Base-by-base conservation (phyloP, 2,888 invertebrate species). In the Hoplodrina ambigua region DNA sequence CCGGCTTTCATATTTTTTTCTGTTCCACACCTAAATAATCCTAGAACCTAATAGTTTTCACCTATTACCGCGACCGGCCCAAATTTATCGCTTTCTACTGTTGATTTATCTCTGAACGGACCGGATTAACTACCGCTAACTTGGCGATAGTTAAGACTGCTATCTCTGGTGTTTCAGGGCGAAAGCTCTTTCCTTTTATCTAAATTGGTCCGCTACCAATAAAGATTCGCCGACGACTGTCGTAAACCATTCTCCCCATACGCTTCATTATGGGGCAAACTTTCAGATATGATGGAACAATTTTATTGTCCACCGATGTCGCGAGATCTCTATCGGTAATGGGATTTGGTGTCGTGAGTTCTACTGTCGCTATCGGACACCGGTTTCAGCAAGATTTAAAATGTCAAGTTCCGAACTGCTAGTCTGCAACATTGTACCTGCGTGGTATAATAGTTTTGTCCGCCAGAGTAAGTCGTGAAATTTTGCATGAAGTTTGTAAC, bases 131-230 rank as follows among this genome's bases (percentile, higher is more conserved):
- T 95, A 94, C 94, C 94, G 94, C 95, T 95, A 96, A 96, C 94
- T 96, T 95, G 94, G 94, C 94, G 94, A 96, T 96, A 96, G 96
- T 96, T 96, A 96, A 95, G 95, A 94, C 94, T 93, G 91, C 94
- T 94, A 95, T 95, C 95, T 94, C 91, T 94, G 94, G 94, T 94
- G 94, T 95, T 94, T 92, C 94, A 93, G 94, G 92, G 92, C 90
- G 91, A 93, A 94, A 94, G 94, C 94, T 94, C 95, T 94, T 94
- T 94, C 95, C 96, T 96, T 96, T 96, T 96, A 96, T 96, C 96
- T 96, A 96, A 96, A 96, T 96, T 96, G 95, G 96, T 95, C 92
- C 91, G 93, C 93, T 93, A 94, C 95, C 95, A 95, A 96, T 96
- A 95, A 96, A 96, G 95, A 96, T 95, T 91, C 94, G 92, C 90